Percentiles rank a stretch among this genome's conserved stretches.
phyloP scores from a whole-genome alignment of 2,113 vertebrate species.

The Sorex fumeus region DNA sequence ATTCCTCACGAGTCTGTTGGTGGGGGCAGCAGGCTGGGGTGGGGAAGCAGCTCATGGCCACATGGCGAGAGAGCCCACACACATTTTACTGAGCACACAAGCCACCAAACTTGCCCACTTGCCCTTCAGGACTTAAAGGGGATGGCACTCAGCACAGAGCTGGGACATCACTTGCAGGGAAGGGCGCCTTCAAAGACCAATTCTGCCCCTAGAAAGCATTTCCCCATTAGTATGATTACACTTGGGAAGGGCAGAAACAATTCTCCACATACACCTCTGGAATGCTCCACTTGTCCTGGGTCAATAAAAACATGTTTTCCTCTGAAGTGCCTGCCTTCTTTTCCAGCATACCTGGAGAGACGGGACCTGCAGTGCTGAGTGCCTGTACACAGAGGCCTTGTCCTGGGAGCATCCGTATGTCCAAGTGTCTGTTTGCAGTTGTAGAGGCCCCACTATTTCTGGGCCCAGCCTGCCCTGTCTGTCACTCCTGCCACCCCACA shows the following conservation, averaged over 20 bases:
- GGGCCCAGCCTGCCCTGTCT: accelerated
- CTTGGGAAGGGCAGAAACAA: neutral
- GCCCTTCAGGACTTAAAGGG: too few species aligned
- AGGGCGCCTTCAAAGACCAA: neutral
- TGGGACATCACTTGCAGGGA: neutral
- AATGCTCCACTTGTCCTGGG: neutral
- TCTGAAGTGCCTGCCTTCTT: neutral
- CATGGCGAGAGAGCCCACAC: too few species aligned
- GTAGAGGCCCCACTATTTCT: neutral
- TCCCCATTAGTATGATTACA: slow-evolving; percentile 66
- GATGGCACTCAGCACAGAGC: neutral
- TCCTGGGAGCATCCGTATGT: neutral
- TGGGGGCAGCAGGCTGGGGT: too few species aligned
- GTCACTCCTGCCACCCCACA: neutral
- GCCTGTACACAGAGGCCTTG: neutral
- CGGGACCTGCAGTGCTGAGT: neutral
- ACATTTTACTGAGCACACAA: too few species aligned
- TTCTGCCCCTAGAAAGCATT: neutral
- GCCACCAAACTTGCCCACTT: too few species aligned
- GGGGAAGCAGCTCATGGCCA: too few species aligned
- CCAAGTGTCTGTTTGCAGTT: neutral
- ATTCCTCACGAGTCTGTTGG: too few species aligned
- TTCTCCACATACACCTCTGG: neutral
- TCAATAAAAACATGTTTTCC: neutral
- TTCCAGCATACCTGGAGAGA: neutral